These are phyloP conservation scores for Dasyurus viverrinus DNA, from an alignment of 2,113 vertebrate species.

Conservation along the genomic window DNA sequence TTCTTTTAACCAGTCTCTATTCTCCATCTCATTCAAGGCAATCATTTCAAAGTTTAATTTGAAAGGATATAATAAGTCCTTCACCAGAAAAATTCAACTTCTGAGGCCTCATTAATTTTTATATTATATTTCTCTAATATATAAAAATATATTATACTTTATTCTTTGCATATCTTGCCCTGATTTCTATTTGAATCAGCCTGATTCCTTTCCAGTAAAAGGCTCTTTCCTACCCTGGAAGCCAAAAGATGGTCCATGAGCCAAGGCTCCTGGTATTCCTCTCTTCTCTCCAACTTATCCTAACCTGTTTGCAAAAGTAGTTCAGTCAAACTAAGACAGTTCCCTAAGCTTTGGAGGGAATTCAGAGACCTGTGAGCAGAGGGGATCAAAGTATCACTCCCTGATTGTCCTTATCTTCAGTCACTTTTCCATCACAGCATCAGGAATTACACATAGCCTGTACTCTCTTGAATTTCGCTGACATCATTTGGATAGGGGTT, in stretches of 20 bases:
- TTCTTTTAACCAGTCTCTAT: slow-evolving; percentile 43
- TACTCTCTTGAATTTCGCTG: neutral
- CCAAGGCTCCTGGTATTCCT: slow-evolving; percentile 24
- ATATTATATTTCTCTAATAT: slow-evolving; percentile 19
- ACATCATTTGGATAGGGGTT: neutral
- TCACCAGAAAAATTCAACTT: slow-evolving; percentile 53
- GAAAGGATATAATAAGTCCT: slow-evolving; percentile 38
- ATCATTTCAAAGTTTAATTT: slow-evolving; percentile 51
- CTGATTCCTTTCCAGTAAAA: slow-evolving; percentile 34
- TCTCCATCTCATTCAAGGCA: slow-evolving; percentile 43
- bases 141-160: slow-evolving; percentile 20
- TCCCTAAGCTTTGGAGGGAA: neutral
- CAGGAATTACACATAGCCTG: neutral
- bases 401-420: neutral
- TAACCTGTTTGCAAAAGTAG: neutral
- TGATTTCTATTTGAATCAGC: slow-evolving; percentile 60
- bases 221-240: slow-evolving; percentile 7
- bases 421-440: neutral
- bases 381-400: neutral
- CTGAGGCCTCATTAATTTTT: slow-evolving; percentile 51
- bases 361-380: neutral
- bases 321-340: neutral
- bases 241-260: neutral
- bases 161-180: neutral
- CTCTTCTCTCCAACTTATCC: slow-evolving; percentile 29